phyloP scores from a whole-genome alignment of 2,797 vertebrate species.

The Lutjanus argentimaculatus region DNA sequence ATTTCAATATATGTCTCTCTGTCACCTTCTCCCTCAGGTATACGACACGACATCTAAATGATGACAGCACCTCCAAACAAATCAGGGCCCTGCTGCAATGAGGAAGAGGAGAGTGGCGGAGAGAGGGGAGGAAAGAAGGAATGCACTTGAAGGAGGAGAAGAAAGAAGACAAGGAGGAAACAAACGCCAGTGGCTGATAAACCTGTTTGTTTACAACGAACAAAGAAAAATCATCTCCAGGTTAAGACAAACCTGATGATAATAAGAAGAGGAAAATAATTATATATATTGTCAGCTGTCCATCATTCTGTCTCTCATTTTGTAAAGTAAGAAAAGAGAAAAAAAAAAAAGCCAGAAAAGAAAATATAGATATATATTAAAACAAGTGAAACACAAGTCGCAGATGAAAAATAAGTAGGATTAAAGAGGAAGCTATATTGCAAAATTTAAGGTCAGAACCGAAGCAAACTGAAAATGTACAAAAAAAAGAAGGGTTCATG shows the following conservation, averaged over 20 bases:
- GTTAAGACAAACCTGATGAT: conserved; percentile 77
- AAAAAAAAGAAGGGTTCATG: conserved; percentile 69
- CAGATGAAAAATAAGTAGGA: conserved; percentile 76
- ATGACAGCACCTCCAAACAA: conserved; percentile 96
- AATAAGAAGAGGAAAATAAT: conserved; percentile 83
- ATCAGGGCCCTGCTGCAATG: conserved; percentile 94
- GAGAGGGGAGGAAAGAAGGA: conserved; percentile 42
- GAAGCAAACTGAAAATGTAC: conserved; percentile 64
- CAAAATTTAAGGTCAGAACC: conserved; percentile 79
- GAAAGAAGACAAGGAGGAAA: conserved; percentile 61
- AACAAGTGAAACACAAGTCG: conserved; percentile 75
- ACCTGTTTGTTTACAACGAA: conserved; percentile 76
- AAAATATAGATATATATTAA: conserved; percentile 88
- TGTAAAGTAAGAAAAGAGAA: conserved; percentile 87
- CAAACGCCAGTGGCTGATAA: conserved; percentile 71
- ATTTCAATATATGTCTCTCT: neutral
- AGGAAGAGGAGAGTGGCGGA: conserved; percentile 59
- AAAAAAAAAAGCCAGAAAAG: conserved; percentile 74
- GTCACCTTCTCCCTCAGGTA: conserved; percentile 83
- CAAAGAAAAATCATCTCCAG: conserved; percentile 78
- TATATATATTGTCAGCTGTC: conserved; percentile 90
- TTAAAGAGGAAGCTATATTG: conserved; percentile 79
- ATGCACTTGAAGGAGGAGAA: conserved; percentile 65
- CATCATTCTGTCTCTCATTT: conserved; percentile 90
- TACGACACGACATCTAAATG: conserved; percentile 93